A percentile compares a stretch with the other conserved stretches of the same genome.
phyloP scores from a whole-genome alignment of 37 sponge, comb jelly and placozoan genomes.

The Ianthella basta region DNA sequence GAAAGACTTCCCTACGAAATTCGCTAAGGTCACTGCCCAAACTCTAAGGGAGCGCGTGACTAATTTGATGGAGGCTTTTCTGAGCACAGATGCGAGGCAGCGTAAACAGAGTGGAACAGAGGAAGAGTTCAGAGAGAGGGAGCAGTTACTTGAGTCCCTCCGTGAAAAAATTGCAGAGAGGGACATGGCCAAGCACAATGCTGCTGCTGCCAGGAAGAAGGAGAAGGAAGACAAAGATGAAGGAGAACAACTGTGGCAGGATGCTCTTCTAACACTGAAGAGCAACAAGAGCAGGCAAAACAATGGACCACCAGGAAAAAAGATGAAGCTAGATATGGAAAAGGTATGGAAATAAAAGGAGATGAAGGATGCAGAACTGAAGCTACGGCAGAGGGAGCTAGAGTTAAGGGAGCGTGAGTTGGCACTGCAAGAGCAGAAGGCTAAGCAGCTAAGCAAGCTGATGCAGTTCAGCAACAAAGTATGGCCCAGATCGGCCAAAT shows the following conservation, averaged over 20 bases:
- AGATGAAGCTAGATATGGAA: background rate
- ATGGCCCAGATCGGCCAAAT: background rate
- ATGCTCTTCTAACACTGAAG: background rate
- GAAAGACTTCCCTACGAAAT: background rate
- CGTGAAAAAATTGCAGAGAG: background rate
- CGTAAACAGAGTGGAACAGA: background rate
- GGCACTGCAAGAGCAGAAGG: conserved; percentile 7
- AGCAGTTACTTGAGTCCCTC: background rate
- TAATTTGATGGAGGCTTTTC: background rate
- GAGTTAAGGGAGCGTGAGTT: background rate
- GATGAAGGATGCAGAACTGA: background rate
- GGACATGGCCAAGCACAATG: background rate
- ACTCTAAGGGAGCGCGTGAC: background rate
- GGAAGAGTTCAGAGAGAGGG: background rate
- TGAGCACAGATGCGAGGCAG: background rate
- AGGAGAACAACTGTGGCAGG: too few relatives aligned
- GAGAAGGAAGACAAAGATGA: background rate
- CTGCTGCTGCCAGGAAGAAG: conserved; percentile 7
- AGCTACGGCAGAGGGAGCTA: background rate
- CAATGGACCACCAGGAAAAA: background rate
- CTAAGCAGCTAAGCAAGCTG: background rate
- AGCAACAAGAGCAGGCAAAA: background rate
- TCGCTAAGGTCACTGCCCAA: conserved; percentile 9
- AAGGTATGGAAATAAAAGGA: background rate
- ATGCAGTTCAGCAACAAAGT: background rate